A percentile compares a stretch with the other conserved stretches of the same genome.
Evolutionary conservation across 2,797 vertebrate species (phyloP).

Genomic region (Danio jaintianensis): DNA sequence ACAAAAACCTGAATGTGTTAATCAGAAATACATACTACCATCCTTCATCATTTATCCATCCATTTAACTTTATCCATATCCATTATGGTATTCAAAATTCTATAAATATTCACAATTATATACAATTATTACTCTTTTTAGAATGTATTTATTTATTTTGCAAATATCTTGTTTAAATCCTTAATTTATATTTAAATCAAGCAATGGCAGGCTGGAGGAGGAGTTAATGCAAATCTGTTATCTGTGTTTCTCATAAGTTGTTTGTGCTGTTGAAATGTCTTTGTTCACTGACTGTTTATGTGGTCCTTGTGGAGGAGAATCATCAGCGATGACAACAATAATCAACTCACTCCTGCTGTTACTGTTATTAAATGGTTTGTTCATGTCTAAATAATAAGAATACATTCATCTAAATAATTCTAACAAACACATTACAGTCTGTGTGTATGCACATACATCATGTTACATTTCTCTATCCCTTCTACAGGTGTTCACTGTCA

Average conservation of each 20-base stretch:
- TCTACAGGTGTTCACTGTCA: slow-evolving; percentile 1
- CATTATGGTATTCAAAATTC: neutral
- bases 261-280: neutral
- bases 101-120: no score
- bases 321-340: slow-evolving; percentile 4
- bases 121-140: no score
- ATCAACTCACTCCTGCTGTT: neutral
- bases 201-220: neutral
- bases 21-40: neutral
- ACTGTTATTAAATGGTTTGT: neutral
- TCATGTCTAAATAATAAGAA: neutral
- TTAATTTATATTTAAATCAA: neutral
- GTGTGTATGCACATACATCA: neutral
- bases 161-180: neutral
- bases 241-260: neutral
- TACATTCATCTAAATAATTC: neutral
- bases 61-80: neutral
- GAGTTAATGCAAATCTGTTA: neutral
- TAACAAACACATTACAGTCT: neutral
- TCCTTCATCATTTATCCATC: neutral
- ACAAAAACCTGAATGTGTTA: neutral
- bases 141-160: neutral
- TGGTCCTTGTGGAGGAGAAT: neutral
- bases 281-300: neutral
- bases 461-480: neutral